Conservation (phyloP, 2,113 vertebrate genomes). For the Ameiurus melas region DNA sequence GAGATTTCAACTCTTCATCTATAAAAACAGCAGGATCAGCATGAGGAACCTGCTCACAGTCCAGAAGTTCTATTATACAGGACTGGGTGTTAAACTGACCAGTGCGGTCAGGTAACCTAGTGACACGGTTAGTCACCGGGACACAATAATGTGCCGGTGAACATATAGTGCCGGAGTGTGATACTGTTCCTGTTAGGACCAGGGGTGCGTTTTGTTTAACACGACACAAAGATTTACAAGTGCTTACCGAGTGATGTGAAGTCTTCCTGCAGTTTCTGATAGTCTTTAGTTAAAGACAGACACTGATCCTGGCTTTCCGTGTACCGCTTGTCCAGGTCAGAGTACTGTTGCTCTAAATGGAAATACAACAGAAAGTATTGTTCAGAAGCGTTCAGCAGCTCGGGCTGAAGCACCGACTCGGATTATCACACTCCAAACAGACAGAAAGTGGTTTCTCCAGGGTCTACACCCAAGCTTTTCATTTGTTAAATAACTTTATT, state of each 20-base stretch:
- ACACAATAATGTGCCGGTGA: too few relatives aligned
- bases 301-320: constrained; percentile 85
- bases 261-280: constrained; percentile 80
- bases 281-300: constrained; percentile 82
- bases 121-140: too few relatives aligned
- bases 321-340: constrained; percentile 90
- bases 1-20: constrained; percentile 80
- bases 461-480: too few relatives aligned
- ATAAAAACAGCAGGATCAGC: not conserved
- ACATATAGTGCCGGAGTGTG: too few relatives aligned
- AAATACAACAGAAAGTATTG: not conserved
- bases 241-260: constrained; percentile 81
- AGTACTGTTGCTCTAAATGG: constrained; percentile 89
- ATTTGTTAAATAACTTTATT: too few relatives aligned
- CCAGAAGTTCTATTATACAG: not conserved
- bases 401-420: too few relatives aligned
- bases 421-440: too few relatives aligned
- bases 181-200: not conserved
- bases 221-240: not conserved
- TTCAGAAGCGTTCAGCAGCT: too few relatives aligned
- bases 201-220: not conserved
- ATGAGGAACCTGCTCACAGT: not conserved
- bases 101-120: too few relatives aligned
- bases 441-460: too few relatives aligned
- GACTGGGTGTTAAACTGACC: too few relatives aligned